Percentiles rank a stretch among this genome's conserved stretches.
Conservation (phyloP, 2,797 vertebrate genomes). For the Geotrypetes seraphini region DNA sequence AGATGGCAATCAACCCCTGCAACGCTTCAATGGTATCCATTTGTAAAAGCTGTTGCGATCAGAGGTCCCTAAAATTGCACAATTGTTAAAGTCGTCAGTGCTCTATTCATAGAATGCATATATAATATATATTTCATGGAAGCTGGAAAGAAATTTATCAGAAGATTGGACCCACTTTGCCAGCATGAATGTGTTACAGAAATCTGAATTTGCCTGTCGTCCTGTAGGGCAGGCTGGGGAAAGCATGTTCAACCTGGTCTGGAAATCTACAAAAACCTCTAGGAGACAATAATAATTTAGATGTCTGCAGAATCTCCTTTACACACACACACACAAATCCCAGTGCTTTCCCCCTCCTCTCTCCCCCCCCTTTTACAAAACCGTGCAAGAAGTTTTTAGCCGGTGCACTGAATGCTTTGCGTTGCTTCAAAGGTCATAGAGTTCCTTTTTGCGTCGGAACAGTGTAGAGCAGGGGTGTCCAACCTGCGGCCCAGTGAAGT, state of each 20-base stretch:
- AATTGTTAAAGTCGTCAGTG: constrained; percentile 89
- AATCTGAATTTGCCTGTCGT: too few species aligned
- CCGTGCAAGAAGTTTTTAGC: too few species aligned
- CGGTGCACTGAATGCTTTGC: too few species aligned
- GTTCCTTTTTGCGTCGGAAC: too few species aligned
- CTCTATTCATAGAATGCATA: constrained; percentile 46
- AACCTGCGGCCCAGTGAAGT: too few species aligned
- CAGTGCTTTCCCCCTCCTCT: too few species aligned
- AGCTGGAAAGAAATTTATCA: constrained; percentile 49
- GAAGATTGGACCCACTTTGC: constrained; percentile 54
- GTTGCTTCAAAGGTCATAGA: too few species aligned
- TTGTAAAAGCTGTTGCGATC: constrained; percentile 99
- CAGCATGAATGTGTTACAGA: constrained; percentile 69
- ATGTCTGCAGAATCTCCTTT: too few species aligned
- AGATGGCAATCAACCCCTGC: constrained; percentile 88
- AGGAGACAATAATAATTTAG: too few species aligned
- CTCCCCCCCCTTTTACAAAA: too few species aligned
- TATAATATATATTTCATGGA: constrained; percentile 40
- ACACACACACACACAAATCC: too few species aligned
- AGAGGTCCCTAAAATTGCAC: constrained; percentile 98
- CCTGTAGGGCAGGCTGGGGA: background rate
- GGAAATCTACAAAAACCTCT: constrained; percentile 11
- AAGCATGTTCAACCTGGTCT: background rate
- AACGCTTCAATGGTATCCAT: constrained; percentile 98
- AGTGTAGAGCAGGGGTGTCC: too few species aligned